Conservation (phyloP, 1,140 invertebrate species). For the Eriocheir sinensis region DNA sequence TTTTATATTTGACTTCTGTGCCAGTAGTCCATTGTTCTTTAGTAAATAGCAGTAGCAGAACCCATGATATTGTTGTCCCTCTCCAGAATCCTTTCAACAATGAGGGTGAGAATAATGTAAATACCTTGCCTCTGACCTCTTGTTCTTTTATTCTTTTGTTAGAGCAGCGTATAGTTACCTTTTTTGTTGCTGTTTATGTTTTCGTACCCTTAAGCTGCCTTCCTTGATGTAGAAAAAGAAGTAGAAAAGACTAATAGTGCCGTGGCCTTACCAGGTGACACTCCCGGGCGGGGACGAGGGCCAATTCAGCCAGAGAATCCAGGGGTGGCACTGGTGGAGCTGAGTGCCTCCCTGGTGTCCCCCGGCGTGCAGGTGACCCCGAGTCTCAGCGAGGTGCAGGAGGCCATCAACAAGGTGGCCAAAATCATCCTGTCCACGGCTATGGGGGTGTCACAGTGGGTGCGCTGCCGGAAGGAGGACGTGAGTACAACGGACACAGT, state of each 20-base stretch:
- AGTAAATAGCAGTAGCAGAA: no score
- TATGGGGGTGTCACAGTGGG: slow-evolving; percentile 96
- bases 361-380: slow-evolving; percentile 94
- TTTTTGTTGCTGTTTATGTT: no score
- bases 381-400: slow-evolving; percentile 95
- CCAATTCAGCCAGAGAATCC: background rate
- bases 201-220: no score
- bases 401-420: slow-evolving; percentile 91
- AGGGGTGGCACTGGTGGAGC: slow-evolving; percentile 85
- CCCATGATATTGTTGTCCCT: no score
- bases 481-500: slow-evolving; percentile 79
- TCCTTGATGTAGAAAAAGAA: no score
- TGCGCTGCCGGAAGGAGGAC: slow-evolving; percentile 84
- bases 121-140: background rate
- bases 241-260: no score
- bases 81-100: no score
- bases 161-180: no score
- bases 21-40: no score
- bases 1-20: no score
- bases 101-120: background rate
- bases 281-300: background rate
- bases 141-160: no score
- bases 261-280: background rate
- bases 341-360: slow-evolving; percentile 92
- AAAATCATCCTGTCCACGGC: slow-evolving; percentile 92